These are phyloP conservation scores for Catharus bicknelli DNA, from an alignment of 2,113 vertebrate genomes.

Conservation along the genomic window DNA sequence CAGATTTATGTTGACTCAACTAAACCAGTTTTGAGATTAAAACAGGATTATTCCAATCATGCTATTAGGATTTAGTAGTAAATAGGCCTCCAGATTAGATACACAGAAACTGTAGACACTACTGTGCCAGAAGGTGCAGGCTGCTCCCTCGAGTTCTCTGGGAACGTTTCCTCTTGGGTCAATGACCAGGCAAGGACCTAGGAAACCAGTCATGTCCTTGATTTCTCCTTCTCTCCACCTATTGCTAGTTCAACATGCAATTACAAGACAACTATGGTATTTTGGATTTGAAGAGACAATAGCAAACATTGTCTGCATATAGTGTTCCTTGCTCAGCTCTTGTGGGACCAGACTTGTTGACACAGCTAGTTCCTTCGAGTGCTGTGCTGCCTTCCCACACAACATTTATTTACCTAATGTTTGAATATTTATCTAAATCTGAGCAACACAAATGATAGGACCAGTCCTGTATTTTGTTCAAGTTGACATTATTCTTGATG, in stretches of 20 bases:
- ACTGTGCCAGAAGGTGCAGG: rapidly evolving
- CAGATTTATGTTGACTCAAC: background rate
- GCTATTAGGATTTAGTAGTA: constrained; percentile 6
- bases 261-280: background rate
- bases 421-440: background rate
- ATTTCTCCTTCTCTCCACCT: background rate
- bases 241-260: background rate
- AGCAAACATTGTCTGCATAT: background rate
- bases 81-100: background rate
- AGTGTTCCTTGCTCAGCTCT: background rate
- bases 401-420: background rate
- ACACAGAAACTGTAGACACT: background rate
- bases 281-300: background rate
- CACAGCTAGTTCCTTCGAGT: background rate
- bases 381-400: background rate
- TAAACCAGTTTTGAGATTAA: constrained; percentile 38
- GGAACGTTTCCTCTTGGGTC: background rate
- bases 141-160: background rate
- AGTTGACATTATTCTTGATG: background rate
- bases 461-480: background rate
- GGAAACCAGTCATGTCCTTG: background rate
- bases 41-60: constrained; percentile 2
- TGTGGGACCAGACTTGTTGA: background rate
- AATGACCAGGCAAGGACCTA: background rate
- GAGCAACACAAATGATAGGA: background rate